These are phyloP conservation scores for Eupithecia centaureata DNA, from an alignment of 2,888 invertebrate genomes.

Conservation along the genomic window DNA sequence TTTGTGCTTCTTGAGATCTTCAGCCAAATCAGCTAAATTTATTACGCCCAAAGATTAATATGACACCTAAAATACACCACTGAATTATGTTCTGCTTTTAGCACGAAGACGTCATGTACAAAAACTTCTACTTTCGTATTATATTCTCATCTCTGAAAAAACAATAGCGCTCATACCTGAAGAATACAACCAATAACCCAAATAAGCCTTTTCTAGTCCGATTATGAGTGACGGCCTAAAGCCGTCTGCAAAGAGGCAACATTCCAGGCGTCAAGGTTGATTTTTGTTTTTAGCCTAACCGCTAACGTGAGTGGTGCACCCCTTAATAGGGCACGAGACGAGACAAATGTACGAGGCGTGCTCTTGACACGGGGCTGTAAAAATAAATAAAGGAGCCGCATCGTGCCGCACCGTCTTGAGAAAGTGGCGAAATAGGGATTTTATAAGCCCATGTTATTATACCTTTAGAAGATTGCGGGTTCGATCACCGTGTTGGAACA, in stretches of 20 bases:
- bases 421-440: slow-evolving; percentile 11
- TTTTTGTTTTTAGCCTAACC: slow-evolving; percentile 15
- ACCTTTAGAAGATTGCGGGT: neutral
- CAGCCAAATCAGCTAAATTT: no score
- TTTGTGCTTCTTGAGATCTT: no score
- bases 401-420: slow-evolving; percentile 49
- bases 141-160: no score
- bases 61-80: no score
- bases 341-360: slow-evolving; percentile 70
- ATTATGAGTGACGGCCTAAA: neutral
- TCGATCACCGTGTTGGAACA: no score
- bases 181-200: no score
- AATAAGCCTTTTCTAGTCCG: neutral
- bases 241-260: neutral
- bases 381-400: slow-evolving; percentile 68
- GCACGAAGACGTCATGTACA: no score
- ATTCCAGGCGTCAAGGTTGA: neutral
- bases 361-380: slow-evolving; percentile 69
- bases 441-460: slow-evolving; percentile 6
- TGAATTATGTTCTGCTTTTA: no score
- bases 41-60: no score
- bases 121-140: no score
- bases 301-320: slow-evolving; percentile 26
- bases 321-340: slow-evolving; percentile 24
- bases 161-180: no score